Base-by-base conservation (phyloP, 2,888 invertebrate species). In the Eristalinus sepulchralis region DNA sequence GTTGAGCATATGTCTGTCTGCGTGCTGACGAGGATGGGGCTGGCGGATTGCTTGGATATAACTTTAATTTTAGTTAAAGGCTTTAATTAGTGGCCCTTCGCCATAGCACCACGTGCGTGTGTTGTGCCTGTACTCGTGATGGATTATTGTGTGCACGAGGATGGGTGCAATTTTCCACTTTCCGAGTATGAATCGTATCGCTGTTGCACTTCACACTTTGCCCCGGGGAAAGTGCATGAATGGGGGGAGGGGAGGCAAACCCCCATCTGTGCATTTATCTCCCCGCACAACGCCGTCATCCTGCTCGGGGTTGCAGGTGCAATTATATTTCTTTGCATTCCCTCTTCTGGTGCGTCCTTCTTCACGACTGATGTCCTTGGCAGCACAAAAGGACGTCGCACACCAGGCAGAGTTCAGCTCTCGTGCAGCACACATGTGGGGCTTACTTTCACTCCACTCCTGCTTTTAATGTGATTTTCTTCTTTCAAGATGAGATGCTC, bases 381-480 rank as follows among this genome's bases (percentile, higher is more conserved):
- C 33, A 62, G 62, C 33, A 83, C 66, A 83, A 83, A 79, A 83
- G 75, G 47, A 86, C 70, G 34, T 63, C 78, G 57, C 11, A 64
- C 47, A 33, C 39, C 66, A 57, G 11, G 39, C 64, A 67, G 60
- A 57, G 63, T 39, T 27, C 27, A 27, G 27, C 27, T 60, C 53
- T 60, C 53, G 47, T 24, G 71, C 67, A 47, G 57, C 33, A 71
- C 71, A 76, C 83, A 83, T 75, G 62, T 78, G 75, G 59, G 59
- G 34, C 71, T 62, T 60, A 36, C 70, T 70, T 39, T 64, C 36
- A 27, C 57, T 59, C 24, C 59, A 59, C 64, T 53, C 31, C 67
- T 31, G 76, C 78, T 75, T 83, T 86, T 86, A 86, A 86, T 86
- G 78, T 55, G 75, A 86, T 83, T 83, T 86, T 82, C 67, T 76